Conservation (phyloP, 2,113 vertebrate genomes). For the Progne subis region DNA sequence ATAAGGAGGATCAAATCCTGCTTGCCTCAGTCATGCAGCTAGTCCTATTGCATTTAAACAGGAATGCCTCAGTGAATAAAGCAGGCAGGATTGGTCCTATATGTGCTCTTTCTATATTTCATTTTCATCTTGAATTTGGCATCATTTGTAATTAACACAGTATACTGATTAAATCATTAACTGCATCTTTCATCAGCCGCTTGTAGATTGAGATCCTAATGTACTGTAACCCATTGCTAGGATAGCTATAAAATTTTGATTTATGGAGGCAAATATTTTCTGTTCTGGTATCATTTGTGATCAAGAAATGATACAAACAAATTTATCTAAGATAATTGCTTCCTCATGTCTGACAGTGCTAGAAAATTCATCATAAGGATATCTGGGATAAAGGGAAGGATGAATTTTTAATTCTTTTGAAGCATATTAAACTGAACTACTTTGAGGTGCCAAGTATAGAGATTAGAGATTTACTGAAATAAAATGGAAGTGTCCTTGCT, state of each 20-base stretch:
- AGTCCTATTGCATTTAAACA: background rate
- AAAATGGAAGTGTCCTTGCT: background rate
- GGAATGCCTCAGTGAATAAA: background rate
- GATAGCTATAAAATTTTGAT: constrained; percentile 32
- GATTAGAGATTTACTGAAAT: background rate
- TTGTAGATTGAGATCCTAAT: constrained; percentile 47
- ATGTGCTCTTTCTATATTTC: background rate
- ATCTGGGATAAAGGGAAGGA: background rate
- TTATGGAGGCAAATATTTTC: constrained; percentile 60
- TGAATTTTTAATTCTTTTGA: background rate
- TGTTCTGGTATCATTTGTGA: constrained; percentile 34
- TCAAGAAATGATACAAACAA: constrained; percentile 52
- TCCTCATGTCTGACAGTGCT: background rate
- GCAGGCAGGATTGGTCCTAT: background rate
- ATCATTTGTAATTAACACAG: constrained; percentile 52
- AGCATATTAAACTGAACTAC: background rate
- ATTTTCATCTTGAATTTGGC: constrained; percentile 21
- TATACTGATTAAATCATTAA: constrained; percentile 55
- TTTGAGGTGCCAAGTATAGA: background rate
- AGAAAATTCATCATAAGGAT: background rate
- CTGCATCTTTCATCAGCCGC: constrained; percentile 19
- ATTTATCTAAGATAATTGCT: constrained; percentile 31
- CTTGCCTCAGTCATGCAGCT: background rate
- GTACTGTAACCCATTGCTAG: constrained; percentile 24
- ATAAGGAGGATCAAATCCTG: background rate